Conservation (phyloP, 2,797 vertebrate species). For the Arctocebus calabarensis region DNA sequence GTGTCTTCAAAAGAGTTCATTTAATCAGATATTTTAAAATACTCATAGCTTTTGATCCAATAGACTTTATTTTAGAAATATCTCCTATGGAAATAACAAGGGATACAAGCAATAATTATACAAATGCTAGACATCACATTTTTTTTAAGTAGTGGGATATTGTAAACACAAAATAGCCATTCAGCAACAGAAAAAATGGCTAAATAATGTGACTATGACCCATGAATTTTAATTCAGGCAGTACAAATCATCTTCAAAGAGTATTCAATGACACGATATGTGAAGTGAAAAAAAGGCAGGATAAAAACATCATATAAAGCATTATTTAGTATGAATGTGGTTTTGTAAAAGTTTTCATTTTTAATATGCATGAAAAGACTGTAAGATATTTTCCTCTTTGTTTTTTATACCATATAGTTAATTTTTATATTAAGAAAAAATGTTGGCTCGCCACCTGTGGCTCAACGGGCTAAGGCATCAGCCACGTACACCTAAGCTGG, state of each 20-base stretch:
- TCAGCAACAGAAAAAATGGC: not conserved
- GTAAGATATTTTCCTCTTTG: not conserved
- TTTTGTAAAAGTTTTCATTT: conserved; percentile 36
- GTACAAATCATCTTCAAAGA: not conserved
- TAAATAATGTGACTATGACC: not conserved
- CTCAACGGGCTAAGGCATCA: no score
- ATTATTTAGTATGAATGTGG: not conserved
- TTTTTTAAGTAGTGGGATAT: conserved; percentile 9
- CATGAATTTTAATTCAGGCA: conserved; percentile 15
- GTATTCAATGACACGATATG: not conserved
- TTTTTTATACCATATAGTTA: conserved; percentile 1
- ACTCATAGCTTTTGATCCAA: conserved; percentile 6
- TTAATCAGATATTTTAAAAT: not conserved
- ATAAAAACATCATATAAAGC: not conserved
- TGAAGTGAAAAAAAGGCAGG: not conserved
- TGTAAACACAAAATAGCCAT: not conserved
- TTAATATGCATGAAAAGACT: conserved; percentile 29
- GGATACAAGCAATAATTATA: not conserved
- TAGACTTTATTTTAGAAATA: conserved; percentile 30
- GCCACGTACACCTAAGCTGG: no score
- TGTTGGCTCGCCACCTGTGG: no score
- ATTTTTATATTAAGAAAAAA: not conserved
- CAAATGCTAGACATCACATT: not conserved
- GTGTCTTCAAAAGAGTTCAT: not conserved
- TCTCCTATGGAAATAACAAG: not conserved